These are phyloP conservation scores for Forbesichthys papilliferus DNA, from an alignment of 2,113 vertebrate genomes.

Conservation along the genomic window DNA sequence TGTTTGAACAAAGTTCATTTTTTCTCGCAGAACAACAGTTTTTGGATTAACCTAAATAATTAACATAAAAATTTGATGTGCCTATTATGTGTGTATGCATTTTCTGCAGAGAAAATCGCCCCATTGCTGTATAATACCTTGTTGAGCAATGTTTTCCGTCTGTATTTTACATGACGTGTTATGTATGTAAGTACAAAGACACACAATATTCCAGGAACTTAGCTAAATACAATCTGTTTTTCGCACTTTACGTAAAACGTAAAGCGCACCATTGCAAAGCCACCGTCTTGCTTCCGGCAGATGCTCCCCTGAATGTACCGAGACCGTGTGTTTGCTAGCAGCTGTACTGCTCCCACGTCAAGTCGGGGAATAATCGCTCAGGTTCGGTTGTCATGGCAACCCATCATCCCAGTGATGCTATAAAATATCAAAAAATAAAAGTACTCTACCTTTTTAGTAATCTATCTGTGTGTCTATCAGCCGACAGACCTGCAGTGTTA, in stretches of 20 bases:
- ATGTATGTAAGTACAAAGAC: slow-evolving; percentile 56
- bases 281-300: slow-evolving; percentile 33
- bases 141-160: slow-evolving; percentile 72
- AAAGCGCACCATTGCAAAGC: slow-evolving; percentile 62
- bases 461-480: slow-evolving; percentile 20
- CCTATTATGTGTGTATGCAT: slow-evolving; percentile 74
- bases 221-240: slow-evolving; percentile 80
- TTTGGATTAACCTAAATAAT: slow-evolving; percentile 61
- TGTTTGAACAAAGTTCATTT: background rate
- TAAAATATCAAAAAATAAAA: background rate
- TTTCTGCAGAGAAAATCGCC: slow-evolving; percentile 67
- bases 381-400: slow-evolving; percentile 51
- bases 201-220: slow-evolving; percentile 78
- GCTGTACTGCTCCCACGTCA: slow-evolving; percentile 42
- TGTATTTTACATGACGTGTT: slow-evolving; percentile 78
- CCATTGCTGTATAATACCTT: slow-evolving; percentile 72
- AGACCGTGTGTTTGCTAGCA: slow-evolving; percentile 5
- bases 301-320: slow-evolving; percentile 70
- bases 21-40: background rate
- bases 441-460: slow-evolving; percentile 19
- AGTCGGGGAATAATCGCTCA: slow-evolving; percentile 44
- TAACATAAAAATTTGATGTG: slow-evolving; percentile 79
- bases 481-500: slow-evolving; percentile 55
- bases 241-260: slow-evolving; percentile 79
- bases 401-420: slow-evolving; percentile 18